These are phyloP conservation scores for Willowsia nigromaculata DNA, from an alignment of 2,888 invertebrate genomes.

Conservation along the genomic window DNA sequence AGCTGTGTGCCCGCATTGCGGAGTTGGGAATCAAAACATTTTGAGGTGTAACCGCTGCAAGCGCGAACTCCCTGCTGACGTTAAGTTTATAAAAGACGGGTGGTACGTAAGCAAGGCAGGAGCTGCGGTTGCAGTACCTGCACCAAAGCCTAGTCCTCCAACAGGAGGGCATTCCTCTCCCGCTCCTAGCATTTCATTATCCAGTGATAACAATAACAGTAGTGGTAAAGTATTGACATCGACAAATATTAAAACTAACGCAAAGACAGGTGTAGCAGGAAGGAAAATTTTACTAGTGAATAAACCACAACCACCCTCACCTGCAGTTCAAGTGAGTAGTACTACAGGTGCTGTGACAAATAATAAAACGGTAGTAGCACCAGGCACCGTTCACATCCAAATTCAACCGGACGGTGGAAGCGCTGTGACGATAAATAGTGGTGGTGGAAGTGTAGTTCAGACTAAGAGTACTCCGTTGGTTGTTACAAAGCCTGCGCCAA, in stretches of 20 bases:
- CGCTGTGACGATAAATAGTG: slow-evolving; percentile 32
- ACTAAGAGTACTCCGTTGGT: neutral
- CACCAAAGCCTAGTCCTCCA: neutral
- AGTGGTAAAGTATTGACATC: neutral
- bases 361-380: neutral
- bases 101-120: slow-evolving; percentile 22
- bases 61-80: slow-evolving; percentile 44
- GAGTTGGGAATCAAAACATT: slow-evolving; percentile 60
- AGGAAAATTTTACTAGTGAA: slow-evolving; percentile 57
- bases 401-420: slow-evolving; percentile 59
- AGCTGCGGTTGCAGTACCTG: neutral
- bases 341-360: neutral
- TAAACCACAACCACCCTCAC: slow-evolving; percentile 24
- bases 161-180: neutral
- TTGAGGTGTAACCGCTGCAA: slow-evolving; percentile 69
- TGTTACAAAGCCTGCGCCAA: neutral
- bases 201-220: neutral
- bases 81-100: slow-evolving; percentile 49
- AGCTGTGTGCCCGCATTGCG: slow-evolving; percentile 74
- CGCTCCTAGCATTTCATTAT: neutral
- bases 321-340: neutral
- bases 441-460: neutral
- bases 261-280: neutral
- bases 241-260: too few species aligned
- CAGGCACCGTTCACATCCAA: slow-evolving; percentile 45